Base-by-base conservation (phyloP, 2,797 vertebrate species). In the Novumbra hubbsi region DNA sequence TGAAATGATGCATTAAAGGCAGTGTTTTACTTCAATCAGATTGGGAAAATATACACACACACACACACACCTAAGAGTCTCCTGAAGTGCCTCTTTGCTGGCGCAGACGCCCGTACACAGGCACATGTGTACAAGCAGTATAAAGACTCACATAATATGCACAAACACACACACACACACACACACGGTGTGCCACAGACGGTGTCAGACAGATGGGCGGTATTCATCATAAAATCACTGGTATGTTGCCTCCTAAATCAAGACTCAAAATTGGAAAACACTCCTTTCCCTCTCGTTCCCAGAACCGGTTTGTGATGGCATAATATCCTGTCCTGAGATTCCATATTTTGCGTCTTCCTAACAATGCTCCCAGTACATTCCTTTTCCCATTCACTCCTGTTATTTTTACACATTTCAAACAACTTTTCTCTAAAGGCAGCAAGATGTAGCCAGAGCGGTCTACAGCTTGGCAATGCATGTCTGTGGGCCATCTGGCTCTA, bases 1-100 rank as follows among this genome's bases (percentile, higher is more conserved):
- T 91, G 90, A 95, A 96, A 95, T 95, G 93, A 95, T 94, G 94
- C 92, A 95, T 95, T 94, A 92, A 95, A 94, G 90, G 80, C 87
- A 92, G 91, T 96, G 94, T 94, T 94, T 96, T 93, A 91, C 91
- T 93, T 93, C 89, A 92, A 85, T 93, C 91, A 92, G 89, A 95
- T 93, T 92, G 89, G 82, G 87, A 94, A 94, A 96, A 96, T 95
- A 95, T 92, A 92, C 94, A 95, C 93, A 92, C 91, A 93, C 90
- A 89, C 88, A 38, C 34, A 38, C 41, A 45, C 41, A 45, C 41
- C 86, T 83, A 85, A 89, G 89, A 87, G 91, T 91, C 91, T 92
- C 87, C 93, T 90, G 85, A 84, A 90, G 85, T 86, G 84, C 83
- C 86, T 80, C 76, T 66, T 78, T 78, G 76, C 78, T 91, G 89